Evolutionary conservation across 1,140 invertebrate species (phyloP).

Genomic region (Gryon sp.): DNA sequence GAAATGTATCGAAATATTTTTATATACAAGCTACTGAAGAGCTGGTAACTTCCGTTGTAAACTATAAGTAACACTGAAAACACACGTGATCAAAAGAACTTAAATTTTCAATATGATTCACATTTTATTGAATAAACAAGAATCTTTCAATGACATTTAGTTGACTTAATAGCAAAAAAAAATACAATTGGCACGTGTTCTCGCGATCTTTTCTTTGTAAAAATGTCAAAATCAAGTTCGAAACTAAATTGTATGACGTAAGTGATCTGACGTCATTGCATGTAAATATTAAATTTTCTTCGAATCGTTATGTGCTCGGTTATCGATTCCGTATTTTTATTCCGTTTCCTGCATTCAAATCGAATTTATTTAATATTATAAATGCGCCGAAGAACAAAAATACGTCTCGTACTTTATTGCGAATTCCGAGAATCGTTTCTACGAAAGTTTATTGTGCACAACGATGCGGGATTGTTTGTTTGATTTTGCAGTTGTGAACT

Average conservation of each 20-base stretch:
- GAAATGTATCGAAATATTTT: slow-evolving; percentile 34
- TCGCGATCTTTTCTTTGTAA: no score
- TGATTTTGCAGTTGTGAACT: slow-evolving; percentile 7
- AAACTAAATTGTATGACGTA: slow-evolving; percentile 7
- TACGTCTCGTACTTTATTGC: slow-evolving; percentile 4
- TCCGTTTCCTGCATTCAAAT: slow-evolving; percentile 6
- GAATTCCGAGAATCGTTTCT: slow-evolving; percentile 9
- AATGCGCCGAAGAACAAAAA: neutral
- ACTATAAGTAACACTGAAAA: neutral
- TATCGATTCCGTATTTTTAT: slow-evolving; percentile 14
- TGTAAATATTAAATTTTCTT: slow-evolving; percentile 18
- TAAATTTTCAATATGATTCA: no score
- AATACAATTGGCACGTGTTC: no score
- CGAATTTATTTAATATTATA: slow-evolving; percentile 17
- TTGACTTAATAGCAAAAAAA: no score
- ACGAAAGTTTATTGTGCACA: slow-evolving; percentile 15
- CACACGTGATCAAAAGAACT: no score
- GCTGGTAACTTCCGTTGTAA: no score
- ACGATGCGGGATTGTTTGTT: slow-evolving; percentile 24
- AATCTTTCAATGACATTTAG: no score
- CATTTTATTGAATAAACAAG: no score
- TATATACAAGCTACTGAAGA: no score
- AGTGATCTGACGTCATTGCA: slow-evolving; percentile 9
- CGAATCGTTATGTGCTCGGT: neutral
- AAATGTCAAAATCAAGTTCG: slow-evolving; percentile 9